These are phyloP conservation scores for Sesia apiformis DNA, from an alignment of 2,888 invertebrate species.

Conservation along the genomic window DNA sequence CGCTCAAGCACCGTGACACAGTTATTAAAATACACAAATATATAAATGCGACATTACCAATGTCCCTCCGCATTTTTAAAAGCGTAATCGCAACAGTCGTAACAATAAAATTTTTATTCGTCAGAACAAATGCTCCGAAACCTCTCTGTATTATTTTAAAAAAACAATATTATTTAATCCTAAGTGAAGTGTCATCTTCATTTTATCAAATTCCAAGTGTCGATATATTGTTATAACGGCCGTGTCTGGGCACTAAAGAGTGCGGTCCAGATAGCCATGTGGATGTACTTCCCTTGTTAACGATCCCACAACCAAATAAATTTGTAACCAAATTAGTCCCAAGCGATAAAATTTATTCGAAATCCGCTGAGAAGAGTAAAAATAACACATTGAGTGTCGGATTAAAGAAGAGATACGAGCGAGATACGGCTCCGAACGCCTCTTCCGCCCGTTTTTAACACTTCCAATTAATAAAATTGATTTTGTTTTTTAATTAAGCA, in stretches of 20 bases:
- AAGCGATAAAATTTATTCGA: constrained; percentile 73
- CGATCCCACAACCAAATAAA: constrained; percentile 72
- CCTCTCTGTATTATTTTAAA: constrained; percentile 24
- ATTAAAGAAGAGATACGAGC: constrained; percentile 72
- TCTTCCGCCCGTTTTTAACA: constrained; percentile 73
- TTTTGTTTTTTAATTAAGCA: constrained; percentile 74
- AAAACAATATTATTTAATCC: constrained; percentile 68
- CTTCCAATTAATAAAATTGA: constrained; percentile 75
- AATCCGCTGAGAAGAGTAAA: constrained; percentile 71
- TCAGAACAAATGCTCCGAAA: constrained; percentile 35
- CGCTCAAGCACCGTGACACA: constrained; percentile 27
- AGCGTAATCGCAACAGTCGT: constrained; percentile 40
- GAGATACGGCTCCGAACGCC: constrained; percentile 58
- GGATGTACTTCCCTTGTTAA: constrained; percentile 69
- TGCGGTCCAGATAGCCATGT: constrained; percentile 62
- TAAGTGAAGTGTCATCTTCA: constrained; percentile 67
- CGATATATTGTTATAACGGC: constrained; percentile 71
- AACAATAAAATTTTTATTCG: constrained; percentile 57
- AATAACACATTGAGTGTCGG: constrained; percentile 73
- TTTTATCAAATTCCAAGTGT: constrained; percentile 66
- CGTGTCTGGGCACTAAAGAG: constrained; percentile 61
- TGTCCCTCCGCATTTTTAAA: constrained; percentile 13
- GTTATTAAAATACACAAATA: constrained; percentile 44
- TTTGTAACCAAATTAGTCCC: constrained; percentile 75
- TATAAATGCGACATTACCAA: not conserved